These are phyloP conservation scores for Dasypogon diadema DNA, from an alignment of 2,888 invertebrate species.

Conservation along the genomic window DNA sequence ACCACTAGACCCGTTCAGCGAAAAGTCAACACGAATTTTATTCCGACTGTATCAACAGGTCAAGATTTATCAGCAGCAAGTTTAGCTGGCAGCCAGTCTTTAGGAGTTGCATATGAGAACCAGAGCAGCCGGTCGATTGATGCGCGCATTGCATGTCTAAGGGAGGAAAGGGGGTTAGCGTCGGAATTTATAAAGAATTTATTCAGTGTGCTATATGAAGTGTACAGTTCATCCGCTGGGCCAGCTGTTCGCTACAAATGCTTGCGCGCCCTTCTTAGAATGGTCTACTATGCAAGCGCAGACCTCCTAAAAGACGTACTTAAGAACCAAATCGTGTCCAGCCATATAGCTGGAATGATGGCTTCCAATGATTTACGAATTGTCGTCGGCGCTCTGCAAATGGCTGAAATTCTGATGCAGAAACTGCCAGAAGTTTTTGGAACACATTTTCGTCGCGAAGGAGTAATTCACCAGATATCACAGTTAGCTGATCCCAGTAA, in stretches of 20 bases:
- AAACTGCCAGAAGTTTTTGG: constrained; percentile 96
- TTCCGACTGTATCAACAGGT: constrained; percentile 60
- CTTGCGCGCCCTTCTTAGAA: constrained; percentile 92
- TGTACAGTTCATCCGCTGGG: constrained; percentile 98
- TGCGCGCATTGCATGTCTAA: constrained; percentile 77
- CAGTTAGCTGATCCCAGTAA: constrained; percentile 79
- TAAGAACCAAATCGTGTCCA: constrained; percentile 84
- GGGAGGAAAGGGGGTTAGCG: constrained; percentile 78
- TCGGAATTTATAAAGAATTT: constrained; percentile 82
- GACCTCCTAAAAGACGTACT: constrained; percentile 83
- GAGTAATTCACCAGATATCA: constrained; percentile 91
- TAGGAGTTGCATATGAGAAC: neutral
- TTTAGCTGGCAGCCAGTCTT: constrained; percentile 51
- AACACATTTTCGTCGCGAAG: constrained; percentile 95
- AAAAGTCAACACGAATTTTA: constrained; percentile 75
- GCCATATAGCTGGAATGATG: constrained; percentile 98
- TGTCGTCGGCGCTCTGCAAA: constrained; percentile 95
- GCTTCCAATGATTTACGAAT: constrained; percentile 96
- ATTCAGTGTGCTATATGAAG: constrained; percentile 96
- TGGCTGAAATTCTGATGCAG: constrained; percentile 97
- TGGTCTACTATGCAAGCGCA: constrained; percentile 94
- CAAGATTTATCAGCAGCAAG: constrained; percentile 52
- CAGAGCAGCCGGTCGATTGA: constrained; percentile 67
- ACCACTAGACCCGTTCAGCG: constrained; percentile 93
- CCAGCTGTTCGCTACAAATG: constrained; percentile 98